These are phyloP conservation scores for Sipha maydis DNA, from an alignment of 2,888 invertebrate species.

Conservation along the genomic window DNA sequence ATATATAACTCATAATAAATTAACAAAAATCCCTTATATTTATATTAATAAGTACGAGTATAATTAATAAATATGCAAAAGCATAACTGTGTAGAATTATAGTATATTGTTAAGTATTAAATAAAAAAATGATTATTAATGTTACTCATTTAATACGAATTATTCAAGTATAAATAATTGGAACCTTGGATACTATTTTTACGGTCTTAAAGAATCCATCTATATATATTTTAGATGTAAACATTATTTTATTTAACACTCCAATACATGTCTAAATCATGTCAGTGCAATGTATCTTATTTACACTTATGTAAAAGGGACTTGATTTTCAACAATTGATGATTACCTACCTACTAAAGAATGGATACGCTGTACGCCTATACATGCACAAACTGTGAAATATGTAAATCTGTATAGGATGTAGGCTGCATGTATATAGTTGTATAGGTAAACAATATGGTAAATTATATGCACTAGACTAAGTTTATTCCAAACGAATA, in stretches of 20 bases:
- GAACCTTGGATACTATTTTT: neutral
- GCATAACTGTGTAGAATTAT: no score
- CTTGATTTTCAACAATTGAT: neutral
- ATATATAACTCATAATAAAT: no score
- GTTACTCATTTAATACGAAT: neutral
- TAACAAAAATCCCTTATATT: no score
- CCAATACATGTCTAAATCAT: neutral
- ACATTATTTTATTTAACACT: neutral
- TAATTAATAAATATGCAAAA: no score
- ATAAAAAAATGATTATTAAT: neutral
- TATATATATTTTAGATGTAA: neutral
- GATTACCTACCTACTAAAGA: neutral
- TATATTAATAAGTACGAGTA: no score
- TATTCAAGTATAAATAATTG: neutral
- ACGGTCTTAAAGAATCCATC: neutral
- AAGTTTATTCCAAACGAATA: conserved; percentile 44
- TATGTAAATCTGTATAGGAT: conserved; percentile 22
- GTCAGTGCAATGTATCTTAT: neutral
- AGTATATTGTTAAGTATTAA: no score
- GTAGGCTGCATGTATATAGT: conserved; percentile 5
- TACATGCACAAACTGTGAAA: conserved; percentile 10
- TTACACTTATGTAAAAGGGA: neutral
- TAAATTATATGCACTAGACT: conserved; percentile 4
- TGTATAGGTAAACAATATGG: neutral
- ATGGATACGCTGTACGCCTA: neutral